Evolutionary conservation across 1,140 invertebrate species (phyloP), one percentile per base, ranked within the genome.

Genomic region (fruit fly (Drosophila melanogaster)): DNA sequence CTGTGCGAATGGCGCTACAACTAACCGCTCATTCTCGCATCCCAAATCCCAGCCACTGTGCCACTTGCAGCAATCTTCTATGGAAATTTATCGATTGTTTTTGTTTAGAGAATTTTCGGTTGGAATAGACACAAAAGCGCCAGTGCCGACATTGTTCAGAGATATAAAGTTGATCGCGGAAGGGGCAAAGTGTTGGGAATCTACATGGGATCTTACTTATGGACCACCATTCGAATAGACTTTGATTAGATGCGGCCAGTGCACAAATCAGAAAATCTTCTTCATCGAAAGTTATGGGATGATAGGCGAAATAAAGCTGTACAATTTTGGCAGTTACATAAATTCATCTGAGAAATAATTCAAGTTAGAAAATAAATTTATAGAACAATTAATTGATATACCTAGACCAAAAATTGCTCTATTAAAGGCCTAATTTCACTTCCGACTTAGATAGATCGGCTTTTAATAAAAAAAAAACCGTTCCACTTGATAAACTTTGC

Each of bases 51-150:
- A 22, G 14, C 41, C 43, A 22, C 47, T 53, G 19, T 38, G 83
- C 78, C 81, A 87, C 81, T 86, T 86, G 83, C 84, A 86, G 83
- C 84, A 86, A 86, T 89, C 83, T 87, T 74, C 83, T 76, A 49
- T 67, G 84, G 78, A 79, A 86, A 86, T 86, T 86, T 86, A 86
- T 86, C 83, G 83, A 86, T 89, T 86, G 83, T 86, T 86, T 83
- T 86, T 89, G 79, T 86, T 86, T 86, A 85, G 77, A 85, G 57
- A 75, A 76, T 77, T 66, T 64, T 72, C 60, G 50, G 60, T 70
- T 79, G 58, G 59, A 86, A 89, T 83, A 86, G 83, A 86, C 83
- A 86, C 83, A 83, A 86, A 86, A 86, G 83, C 83, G 83, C 83
- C 83, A 86, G 78, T 66, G 67, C 55, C 67, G 67, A 66, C 60